Evolutionary conservation across 2,888 invertebrate genomes (phyloP).

Genomic region (Dryocosmus kuriphilus): DNA sequence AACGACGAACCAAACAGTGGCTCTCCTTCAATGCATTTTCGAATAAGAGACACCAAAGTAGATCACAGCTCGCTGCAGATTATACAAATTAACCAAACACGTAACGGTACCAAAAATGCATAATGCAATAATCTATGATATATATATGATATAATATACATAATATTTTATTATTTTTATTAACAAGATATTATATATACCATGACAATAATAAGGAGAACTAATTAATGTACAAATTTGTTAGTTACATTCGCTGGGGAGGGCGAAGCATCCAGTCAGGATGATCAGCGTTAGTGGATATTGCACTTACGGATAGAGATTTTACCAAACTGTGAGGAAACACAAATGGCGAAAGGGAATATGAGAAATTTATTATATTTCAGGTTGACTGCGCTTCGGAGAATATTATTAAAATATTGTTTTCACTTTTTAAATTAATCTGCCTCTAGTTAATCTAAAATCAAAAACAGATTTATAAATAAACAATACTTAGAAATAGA

Average conservation of each 20-base stretch:
- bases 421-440: neutral
- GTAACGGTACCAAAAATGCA: conserved; percentile 78
- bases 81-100: conserved; percentile 61
- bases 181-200: conserved; percentile 73
- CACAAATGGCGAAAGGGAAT: neutral
- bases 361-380: conserved; percentile 37
- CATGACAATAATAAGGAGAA: conserved; percentile 76
- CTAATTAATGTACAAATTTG: conserved; percentile 78
- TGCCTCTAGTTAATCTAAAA: neutral
- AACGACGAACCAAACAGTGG: conserved; percentile 45
- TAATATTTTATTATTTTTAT: conserved; percentile 78
- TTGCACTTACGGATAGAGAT: conserved; percentile 37
- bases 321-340: conserved; percentile 23
- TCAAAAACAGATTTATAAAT: neutral
- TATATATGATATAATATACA: conserved; percentile 72
- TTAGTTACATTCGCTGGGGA: conserved; percentile 72
- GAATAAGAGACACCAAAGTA: conserved; percentile 31
- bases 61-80: conserved; percentile 26
- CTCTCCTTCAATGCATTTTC: conserved; percentile 43
- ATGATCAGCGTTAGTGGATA: conserved; percentile 28
- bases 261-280: conserved; percentile 40
- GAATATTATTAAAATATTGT: neutral
- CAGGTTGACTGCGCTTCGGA: conserved; percentile 24
- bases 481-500: conserved; percentile 38
- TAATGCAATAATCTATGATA: conserved; percentile 78